These are phyloP conservation scores for Exephanes ischioxanthus DNA, from an alignment of 2,888 invertebrate species.

Conservation along the genomic window DNA sequence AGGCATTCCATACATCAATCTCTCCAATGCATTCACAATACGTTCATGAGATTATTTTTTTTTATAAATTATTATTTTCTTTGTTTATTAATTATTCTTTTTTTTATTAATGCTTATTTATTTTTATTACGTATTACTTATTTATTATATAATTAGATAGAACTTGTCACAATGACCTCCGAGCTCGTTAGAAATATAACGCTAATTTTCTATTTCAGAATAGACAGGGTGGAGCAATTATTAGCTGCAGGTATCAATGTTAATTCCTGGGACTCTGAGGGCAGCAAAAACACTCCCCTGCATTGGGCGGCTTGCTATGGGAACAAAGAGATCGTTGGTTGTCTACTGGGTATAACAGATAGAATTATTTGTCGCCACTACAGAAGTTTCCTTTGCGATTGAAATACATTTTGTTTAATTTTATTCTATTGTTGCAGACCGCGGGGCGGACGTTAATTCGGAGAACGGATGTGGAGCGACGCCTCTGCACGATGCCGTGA, in stretches of 20 bases:
- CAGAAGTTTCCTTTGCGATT: not conserved
- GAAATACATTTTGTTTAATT: not conserved
- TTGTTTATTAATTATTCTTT: no score
- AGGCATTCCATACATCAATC: no score
- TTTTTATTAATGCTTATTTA: not conserved
- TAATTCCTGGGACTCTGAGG: slow-evolving; percentile 87
- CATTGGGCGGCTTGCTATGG: slow-evolving; percentile 89
- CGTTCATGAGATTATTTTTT: no score
- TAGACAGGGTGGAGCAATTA: slow-evolving; percentile 87
- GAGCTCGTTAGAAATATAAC: not conserved
- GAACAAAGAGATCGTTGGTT: slow-evolving; percentile 86
- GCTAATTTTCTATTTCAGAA: slow-evolving; percentile 81
- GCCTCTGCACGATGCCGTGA: slow-evolving; percentile 88
- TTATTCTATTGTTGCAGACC: slow-evolving; percentile 81
- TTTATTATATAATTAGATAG: not conserved
- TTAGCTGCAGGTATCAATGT: slow-evolving; percentile 87
- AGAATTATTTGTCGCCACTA: not conserved
- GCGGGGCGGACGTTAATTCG: slow-evolving; percentile 87
- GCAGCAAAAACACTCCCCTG: slow-evolving; percentile 87
- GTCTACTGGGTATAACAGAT: slow-evolving; percentile 85
- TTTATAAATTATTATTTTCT: no score
- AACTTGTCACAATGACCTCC: no score
- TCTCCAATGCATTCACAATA: no score
- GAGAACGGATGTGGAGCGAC: slow-evolving; percentile 87
- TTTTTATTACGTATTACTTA: not conserved